Conservation (phyloP, 2,888 invertebrate genomes). For the Oxycera nigricornis region DNA sequence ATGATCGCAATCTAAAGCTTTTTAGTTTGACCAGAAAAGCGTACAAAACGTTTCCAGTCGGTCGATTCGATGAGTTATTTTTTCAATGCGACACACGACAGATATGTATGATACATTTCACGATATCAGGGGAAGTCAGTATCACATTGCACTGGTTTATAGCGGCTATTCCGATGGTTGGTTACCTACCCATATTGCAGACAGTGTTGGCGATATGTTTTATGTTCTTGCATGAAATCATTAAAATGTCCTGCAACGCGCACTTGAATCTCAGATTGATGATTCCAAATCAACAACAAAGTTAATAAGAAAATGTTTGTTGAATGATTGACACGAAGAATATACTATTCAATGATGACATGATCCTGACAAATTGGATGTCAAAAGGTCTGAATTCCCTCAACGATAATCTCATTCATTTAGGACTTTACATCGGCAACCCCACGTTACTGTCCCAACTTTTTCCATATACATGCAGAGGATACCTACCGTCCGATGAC, state of each 20-base stretch:
- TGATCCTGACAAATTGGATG: no score
- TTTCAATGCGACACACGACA: background rate
- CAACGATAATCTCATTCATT: no score
- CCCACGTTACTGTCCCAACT: background rate
- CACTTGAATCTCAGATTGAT: no score
- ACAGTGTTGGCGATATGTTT: background rate
- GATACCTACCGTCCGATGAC: background rate
- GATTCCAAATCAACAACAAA: no score
- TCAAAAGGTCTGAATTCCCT: no score
- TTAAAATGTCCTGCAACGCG: no score
- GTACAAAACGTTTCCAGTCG: conserved; percentile 10
- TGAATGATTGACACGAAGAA: no score
- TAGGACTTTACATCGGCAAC: background rate
- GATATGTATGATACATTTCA: background rate
- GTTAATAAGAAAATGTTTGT: no score
- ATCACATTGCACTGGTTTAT: conserved; percentile 6
- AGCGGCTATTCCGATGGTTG: background rate
- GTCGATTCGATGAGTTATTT: background rate
- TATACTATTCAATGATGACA: no score
- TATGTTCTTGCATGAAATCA: background rate
- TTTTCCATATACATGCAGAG: background rate
- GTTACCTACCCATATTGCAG: background rate
- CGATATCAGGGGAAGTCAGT: background rate
- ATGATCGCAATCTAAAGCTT: background rate
- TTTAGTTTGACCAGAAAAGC: conserved; percentile 19